These are phyloP conservation scores for Drosophila busckii DNA, from an alignment of 1,140 invertebrate species.

Conservation along the genomic window DNA sequence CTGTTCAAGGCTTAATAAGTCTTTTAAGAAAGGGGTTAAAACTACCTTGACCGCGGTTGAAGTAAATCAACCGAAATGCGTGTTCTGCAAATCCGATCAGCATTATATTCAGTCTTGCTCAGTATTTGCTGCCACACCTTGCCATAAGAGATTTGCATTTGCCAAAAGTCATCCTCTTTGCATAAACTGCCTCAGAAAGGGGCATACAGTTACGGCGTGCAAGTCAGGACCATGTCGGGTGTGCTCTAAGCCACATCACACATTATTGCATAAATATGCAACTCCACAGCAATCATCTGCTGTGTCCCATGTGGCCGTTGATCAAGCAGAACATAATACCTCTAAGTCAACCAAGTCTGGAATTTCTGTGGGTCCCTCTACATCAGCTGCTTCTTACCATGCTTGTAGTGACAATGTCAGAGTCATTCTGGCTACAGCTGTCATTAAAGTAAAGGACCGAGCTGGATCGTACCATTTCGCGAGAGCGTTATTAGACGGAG, in stretches of 20 bases:
- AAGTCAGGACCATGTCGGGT: no score
- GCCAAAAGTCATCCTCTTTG: background rate
- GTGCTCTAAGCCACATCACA: background rate
- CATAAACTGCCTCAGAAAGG: slow-evolving; percentile 15
- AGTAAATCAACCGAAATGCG: no score
- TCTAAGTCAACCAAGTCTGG: background rate
- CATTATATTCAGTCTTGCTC: no score
- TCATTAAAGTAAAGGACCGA: background rate
- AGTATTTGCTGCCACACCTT: no score
- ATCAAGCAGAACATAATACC: background rate
- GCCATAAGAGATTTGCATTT: background rate
- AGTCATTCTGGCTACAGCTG: background rate
- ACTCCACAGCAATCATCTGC: background rate
- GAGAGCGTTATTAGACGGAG: background rate
- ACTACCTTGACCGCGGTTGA: background rate
- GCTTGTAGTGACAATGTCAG: background rate
- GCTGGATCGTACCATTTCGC: background rate
- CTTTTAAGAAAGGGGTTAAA: background rate
- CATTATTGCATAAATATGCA: background rate
- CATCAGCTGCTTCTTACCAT: background rate
- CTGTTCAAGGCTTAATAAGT: background rate
- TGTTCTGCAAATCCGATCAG: no score
- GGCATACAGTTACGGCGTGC: background rate
- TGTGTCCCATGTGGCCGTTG: background rate
- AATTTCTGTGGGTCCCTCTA: background rate